These are phyloP conservation scores for Lindbergichthys nudifrons DNA, from an alignment of 2,797 vertebrate species.

Conservation along the genomic window DNA sequence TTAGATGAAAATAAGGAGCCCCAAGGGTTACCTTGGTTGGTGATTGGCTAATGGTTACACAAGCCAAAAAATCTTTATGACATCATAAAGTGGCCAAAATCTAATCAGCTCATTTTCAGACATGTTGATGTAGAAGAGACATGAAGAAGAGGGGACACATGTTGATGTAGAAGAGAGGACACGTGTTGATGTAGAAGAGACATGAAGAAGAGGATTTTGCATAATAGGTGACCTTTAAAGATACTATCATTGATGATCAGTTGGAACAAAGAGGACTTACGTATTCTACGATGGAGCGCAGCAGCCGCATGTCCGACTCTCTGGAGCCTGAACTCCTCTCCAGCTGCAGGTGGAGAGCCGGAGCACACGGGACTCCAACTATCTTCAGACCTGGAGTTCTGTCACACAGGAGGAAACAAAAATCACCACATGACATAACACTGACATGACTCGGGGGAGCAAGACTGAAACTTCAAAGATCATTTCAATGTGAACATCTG, in stretches of 20 bases:
- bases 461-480: not conserved
- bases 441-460: not conserved
- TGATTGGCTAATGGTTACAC: too few relatives aligned
- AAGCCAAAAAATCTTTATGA: too few relatives aligned
- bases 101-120: too few relatives aligned
- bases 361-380: constrained; percentile 88
- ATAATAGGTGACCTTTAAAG: not conserved
- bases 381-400: constrained; percentile 91
- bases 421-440: not conserved
- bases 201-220: too few relatives aligned
- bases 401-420: constrained; percentile 2
- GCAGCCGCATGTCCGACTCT: constrained; percentile 88
- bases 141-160: too few relatives aligned
- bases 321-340: constrained; percentile 88
- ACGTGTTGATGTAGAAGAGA: too few relatives aligned
- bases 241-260: not conserved
- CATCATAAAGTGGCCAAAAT: too few relatives aligned
- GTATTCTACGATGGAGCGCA: constrained; percentile 89
- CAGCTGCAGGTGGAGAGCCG: constrained; percentile 93
- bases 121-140: too few relatives aligned
- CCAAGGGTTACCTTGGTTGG: too few relatives aligned
- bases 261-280: constrained; percentile 79
- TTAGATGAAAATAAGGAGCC: too few relatives aligned
- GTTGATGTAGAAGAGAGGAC: too few relatives aligned
- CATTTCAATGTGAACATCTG: not conserved